Evolutionary conservation across 2,797 vertebrate genomes (phyloP).

Genomic region (Orientallactaga sibirica): DNA sequence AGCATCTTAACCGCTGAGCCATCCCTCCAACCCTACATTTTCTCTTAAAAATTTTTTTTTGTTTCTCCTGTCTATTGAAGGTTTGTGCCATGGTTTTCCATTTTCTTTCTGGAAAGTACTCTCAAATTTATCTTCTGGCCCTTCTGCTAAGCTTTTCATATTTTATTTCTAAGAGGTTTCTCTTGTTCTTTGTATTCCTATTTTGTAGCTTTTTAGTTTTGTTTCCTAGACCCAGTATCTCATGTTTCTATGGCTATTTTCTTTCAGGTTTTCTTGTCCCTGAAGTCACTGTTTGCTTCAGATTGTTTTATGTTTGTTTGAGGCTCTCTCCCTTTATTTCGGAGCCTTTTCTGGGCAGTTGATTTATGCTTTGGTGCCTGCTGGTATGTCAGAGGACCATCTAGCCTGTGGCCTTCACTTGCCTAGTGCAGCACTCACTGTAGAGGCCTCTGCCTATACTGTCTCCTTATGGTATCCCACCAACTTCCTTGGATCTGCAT

Average conservation of each 20-base stretch:
- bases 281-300: neutral
- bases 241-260: constrained; percentile 1
- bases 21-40: neutral
- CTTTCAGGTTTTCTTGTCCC: no score
- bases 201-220: neutral
- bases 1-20: no score
- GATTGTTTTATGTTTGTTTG: neutral
- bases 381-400: neutral
- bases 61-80: neutral
- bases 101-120: neutral
- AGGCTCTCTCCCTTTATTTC: neutral
- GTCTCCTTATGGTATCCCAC: neutral
- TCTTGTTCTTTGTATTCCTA: neutral
- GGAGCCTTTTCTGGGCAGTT: neutral
- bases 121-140: neutral
- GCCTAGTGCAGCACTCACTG: neutral
- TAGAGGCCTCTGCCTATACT: neutral
- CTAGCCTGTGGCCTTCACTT: neutral
- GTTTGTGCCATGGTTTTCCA: neutral
- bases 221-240: neutral
- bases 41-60: neutral
- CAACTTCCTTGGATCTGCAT: neutral
- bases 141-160: neutral
- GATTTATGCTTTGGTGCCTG: neutral
- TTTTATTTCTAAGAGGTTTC: neutral